Percentiles rank a stretch among this genome's conserved stretches.
Evolutionary conservation across 35 echinoderm and acorn worm species (phyloP).

Genomic region (Apostichopus californicus): DNA sequence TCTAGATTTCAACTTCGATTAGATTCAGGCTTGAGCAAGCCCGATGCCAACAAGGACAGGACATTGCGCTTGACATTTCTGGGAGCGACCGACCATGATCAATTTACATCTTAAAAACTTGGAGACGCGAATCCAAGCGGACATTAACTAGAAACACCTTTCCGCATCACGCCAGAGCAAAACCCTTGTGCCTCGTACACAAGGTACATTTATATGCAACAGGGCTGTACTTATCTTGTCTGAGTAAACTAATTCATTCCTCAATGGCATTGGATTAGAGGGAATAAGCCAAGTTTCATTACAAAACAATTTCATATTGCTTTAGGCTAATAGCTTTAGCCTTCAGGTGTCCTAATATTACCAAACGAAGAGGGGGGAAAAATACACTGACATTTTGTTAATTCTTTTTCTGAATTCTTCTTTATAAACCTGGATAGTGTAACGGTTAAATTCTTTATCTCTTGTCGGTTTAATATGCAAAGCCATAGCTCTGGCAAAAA

Average conservation of each 20-base stretch:
- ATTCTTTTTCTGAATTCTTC: too few relatives aligned
- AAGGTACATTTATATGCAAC: background rate
- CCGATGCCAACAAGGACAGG: background rate
- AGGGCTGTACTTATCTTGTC: background rate
- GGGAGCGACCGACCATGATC: background rate
- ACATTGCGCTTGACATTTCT: constrained; percentile 16
- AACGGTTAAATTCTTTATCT: too few relatives aligned
- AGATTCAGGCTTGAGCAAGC: background rate
- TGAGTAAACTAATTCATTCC: constrained; percentile 8
- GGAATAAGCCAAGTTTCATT: background rate
- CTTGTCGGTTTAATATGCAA: too few relatives aligned
- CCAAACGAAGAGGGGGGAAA: background rate
- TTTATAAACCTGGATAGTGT: too few relatives aligned
- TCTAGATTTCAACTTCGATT: background rate
- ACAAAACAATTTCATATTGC: constrained; percentile 15
- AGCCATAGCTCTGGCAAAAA: too few relatives aligned
- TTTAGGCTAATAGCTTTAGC: background rate
- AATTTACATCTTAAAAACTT: constrained; percentile 29
- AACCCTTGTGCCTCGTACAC: background rate
- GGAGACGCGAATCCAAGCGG: background rate
- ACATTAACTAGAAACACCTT: background rate
- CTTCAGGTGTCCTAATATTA: background rate
- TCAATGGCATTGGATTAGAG: background rate
- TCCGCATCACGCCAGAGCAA: background rate
- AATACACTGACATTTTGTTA: too few relatives aligned